Base-by-base conservation (phyloP, 2,113 vertebrate species). In the Jacana jacana region DNA sequence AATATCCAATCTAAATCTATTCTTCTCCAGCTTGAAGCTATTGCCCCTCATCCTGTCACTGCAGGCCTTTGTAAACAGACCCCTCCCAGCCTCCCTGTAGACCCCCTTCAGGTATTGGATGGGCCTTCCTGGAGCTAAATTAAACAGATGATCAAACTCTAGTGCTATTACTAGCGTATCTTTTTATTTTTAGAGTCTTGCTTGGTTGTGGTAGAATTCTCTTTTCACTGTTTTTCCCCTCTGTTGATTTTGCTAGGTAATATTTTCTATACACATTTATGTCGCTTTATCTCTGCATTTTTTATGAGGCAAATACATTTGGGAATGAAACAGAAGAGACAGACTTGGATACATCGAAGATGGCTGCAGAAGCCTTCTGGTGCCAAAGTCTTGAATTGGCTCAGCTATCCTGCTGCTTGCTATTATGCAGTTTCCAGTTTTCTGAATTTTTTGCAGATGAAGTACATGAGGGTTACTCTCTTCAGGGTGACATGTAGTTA, bases 381-480 rank as follows among this genome's bases (percentile, higher is more conserved):
- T 94, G 48, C 54, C 66, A 44, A 63, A 92, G 61, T 7, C 84
- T 79, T 88, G 64, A 80, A 71, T 5, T 77, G 81, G 92, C 60
- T 86, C 18, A 18, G 69, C 63, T 73, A 58, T 11, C 78, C 87
- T 92, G 58, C 78, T 84, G 60, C 73, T 44, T 86, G 58, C 40
- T 90, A 83, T 96, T 88, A 96, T 40, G 35, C 46, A 33, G 65
- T 82, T 97, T 77, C 81, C 81, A 93, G 79, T 92, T 93, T 57
- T 85, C 78, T 87, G 88, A 49, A 61, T 92, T 84, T 97, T 96
- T 95, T 66, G 78, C 52, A 68, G 77, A 85, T 95, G 58, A 96
- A 94, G 71, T 85, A 54, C 61, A 22, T 28, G 30, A 95, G 78
- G 39, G 51, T 30, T 79, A 11, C 31, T 95, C 71, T 86, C 40